These are phyloP conservation scores for Aurelia aurita DNA, from an alignment of 30 jellyfish, hydroid and myxozoan genomes.

Conservation along the genomic window DNA sequence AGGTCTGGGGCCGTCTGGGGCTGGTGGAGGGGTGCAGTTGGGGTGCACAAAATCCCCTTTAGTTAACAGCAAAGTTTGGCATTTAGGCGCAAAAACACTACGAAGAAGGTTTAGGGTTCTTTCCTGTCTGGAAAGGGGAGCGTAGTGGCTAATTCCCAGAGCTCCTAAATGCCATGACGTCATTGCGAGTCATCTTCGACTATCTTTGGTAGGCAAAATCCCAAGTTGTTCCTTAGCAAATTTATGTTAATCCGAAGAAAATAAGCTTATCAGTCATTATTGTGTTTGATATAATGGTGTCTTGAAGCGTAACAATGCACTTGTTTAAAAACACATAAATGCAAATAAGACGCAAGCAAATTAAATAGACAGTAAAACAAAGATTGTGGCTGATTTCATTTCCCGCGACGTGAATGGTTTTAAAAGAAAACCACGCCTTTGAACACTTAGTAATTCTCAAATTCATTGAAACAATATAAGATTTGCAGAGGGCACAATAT, in stretches of 20 bases:
- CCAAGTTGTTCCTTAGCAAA: background rate
- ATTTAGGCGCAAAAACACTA: too few species aligned
- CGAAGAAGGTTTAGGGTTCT: too few species aligned
- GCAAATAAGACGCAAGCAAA: conserved; percentile 21
- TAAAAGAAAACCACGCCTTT: conserved; percentile 43
- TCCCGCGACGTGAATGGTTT: conserved; percentile 35
- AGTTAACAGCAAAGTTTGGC: too few species aligned
- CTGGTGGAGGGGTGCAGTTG: too few species aligned
- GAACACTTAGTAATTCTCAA: background rate
- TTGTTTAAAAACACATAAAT: background rate
- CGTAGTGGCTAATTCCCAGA: too few species aligned
- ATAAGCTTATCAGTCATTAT: background rate
- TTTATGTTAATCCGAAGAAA: background rate
- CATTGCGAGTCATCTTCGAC: too few species aligned
- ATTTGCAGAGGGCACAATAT: background rate
- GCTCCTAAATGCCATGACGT: too few species aligned
- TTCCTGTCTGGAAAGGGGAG: too few species aligned
- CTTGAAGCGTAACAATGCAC: background rate
- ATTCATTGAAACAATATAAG: background rate
- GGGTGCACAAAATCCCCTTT: too few species aligned
- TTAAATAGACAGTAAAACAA: background rate
- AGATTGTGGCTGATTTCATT: conserved; percentile 12
- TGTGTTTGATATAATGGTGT: conserved; percentile 8
- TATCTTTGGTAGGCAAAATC: too few species aligned
- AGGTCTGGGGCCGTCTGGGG: too few species aligned